Base-by-base conservation (phyloP, 2,888 invertebrate genomes). In the Dastarcus helophoroides region DNA sequence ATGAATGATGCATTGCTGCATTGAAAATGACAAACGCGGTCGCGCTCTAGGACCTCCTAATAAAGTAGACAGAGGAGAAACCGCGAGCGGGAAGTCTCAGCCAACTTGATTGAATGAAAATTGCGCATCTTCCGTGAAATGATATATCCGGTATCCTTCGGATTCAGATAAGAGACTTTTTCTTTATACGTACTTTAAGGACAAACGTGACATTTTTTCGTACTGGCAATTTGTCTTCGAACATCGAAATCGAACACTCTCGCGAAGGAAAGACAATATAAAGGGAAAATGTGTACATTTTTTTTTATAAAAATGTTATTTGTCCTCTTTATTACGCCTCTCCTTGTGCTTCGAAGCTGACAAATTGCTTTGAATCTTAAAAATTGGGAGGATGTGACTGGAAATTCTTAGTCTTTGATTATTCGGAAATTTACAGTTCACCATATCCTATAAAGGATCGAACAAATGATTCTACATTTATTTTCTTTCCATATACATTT, bases 91-190 rank as follows among this genome's bases (percentile, higher is more conserved):
- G 36, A 48, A 49, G 47, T 45, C 47, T 44, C 40, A 35, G 39
- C 43, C 47, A 43, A 48, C 53, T 53, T 53, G 54, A 54, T 54
- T 51, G 53, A 54, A 54, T 51, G 53, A 52, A 50, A 55, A 55
- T 55, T 55, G 55, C 51, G 50, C 55, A 53, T 47, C 51, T 48
- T 47, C 50, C 54, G 55, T 55, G 55, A 55, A 55, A 55, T 55
- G 55, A 55, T 53, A 51, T 53, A 54, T 54, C 51, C 55, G 44
- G 41, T 43, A 44, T 44, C 47, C 46, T 47, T 45, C 46, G 48
- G 46, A 51, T 51, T 50, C 50, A 50, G 51, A 51, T 53, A 53
- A 54, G 47, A 47, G 42, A 42, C 44, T 47, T 46, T 44, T 44
- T 45, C 43, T 48, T 47, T 38, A 38, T 39, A 30, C 37, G 31